Percentiles rank a stretch among this genome's conserved stretches.
These are phyloP conservation scores for Caranx melampygus DNA, from an alignment of 2,113 vertebrate species.

Conservation along the genomic window DNA sequence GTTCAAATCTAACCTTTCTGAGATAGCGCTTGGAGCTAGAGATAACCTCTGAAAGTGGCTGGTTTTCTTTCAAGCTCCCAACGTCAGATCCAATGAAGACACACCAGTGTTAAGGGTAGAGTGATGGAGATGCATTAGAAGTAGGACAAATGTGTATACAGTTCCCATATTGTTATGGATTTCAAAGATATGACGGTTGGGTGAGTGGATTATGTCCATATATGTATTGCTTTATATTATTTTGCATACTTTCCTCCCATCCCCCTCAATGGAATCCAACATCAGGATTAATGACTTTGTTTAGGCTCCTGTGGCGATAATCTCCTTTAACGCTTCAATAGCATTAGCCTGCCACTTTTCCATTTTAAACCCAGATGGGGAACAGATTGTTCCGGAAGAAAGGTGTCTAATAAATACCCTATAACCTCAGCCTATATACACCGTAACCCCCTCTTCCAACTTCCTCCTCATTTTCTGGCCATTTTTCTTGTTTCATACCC, in stretches of 20 bases:
- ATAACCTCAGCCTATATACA: neutral
- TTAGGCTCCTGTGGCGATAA: constrained; percentile 44
- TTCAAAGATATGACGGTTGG: constrained; percentile 19
- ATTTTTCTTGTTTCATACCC: constrained; percentile 34
- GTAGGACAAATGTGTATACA: neutral
- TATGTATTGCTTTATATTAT: constrained; percentile 5
- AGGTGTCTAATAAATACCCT: constrained; percentile 54
- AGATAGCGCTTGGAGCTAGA: constrained; percentile 44
- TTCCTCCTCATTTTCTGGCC: constrained; percentile 51
- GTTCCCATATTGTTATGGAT: neutral
- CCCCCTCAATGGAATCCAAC: neutral
- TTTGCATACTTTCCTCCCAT: constrained; percentile 5
- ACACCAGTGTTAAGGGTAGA: neutral
- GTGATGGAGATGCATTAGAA: neutral
- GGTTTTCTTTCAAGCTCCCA: constrained; percentile 39
- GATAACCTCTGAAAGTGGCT: constrained; percentile 40
- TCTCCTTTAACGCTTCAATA: constrained; percentile 41
- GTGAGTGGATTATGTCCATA: neutral
- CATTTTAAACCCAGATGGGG: constrained; percentile 42
- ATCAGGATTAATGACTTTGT: constrained; percentile 58
- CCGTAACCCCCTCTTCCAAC: constrained; percentile 17
- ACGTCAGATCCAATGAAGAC: constrained; percentile 38
- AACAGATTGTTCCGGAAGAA: constrained; percentile 51
- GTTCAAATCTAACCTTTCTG: neutral
- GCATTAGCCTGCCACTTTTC: constrained; percentile 39